A percentile compares a stretch with the other conserved stretches of the same genome.
Conservation (phyloP, 2,888 invertebrate species). For the Cerastis rubricosa region DNA sequence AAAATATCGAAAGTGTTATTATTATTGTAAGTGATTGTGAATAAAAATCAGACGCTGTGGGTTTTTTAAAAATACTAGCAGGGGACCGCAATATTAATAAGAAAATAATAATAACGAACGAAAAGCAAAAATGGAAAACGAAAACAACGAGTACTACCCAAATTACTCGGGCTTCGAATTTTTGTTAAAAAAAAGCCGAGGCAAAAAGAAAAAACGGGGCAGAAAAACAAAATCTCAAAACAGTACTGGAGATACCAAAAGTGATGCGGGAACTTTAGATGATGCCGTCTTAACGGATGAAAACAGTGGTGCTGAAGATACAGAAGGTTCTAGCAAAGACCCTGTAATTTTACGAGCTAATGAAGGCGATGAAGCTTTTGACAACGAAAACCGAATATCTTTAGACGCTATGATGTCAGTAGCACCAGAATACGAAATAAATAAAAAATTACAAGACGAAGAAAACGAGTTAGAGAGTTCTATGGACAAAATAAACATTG, state of each 20-base stretch:
- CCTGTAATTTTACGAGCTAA: not conserved
- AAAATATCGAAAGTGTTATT: constrained; percentile 12
- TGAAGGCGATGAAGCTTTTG: not conserved
- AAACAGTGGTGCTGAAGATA: constrained; percentile 45
- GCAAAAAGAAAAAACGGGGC: constrained; percentile 51
- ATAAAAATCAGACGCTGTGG: not conserved
- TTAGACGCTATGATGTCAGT: constrained; percentile 45
- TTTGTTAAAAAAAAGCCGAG: constrained; percentile 47
- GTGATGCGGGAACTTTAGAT: constrained; percentile 49
- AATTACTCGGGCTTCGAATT: constrained; percentile 47
- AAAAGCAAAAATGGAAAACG: constrained; percentile 51
- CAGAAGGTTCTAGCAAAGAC: constrained; percentile 35
- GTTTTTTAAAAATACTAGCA: not conserved
- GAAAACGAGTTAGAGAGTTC: constrained; percentile 27
- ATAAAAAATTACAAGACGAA: not conserved
- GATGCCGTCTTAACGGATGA: constrained; percentile 51
- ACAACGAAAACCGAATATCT: constrained; percentile 28
- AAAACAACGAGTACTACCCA: constrained; percentile 21
- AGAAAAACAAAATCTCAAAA: constrained; percentile 22
- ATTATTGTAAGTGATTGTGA: constrained; percentile 11
- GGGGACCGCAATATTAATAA: not conserved
- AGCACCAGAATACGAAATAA: constrained; percentile 36
- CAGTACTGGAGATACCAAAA: constrained; percentile 41
- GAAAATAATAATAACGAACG: too few relatives aligned
- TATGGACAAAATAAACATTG: constrained; percentile 45